These are phyloP conservation scores for Chrosomus eos DNA, from an alignment of 2,797 vertebrate species.

Conservation along the genomic window DNA sequence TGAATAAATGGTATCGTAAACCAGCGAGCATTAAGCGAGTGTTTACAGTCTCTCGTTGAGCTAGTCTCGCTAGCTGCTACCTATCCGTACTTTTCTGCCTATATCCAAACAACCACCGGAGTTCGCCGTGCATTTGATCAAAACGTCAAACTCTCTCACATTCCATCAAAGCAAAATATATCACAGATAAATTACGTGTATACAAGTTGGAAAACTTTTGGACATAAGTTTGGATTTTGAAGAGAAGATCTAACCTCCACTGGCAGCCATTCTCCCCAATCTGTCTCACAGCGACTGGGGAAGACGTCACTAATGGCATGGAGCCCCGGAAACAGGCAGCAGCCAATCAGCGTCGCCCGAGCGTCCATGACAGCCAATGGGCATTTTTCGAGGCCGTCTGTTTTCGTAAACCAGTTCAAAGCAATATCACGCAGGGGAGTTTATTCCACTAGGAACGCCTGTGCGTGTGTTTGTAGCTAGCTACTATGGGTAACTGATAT, in stretches of 20 bases:
- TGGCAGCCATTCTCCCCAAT: slow-evolving; percentile 87
- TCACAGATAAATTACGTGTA: neutral
- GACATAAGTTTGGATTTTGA: slow-evolving; percentile 56
- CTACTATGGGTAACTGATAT: neutral
- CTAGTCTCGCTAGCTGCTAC: slow-evolving; percentile 48
- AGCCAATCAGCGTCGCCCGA: slow-evolving; percentile 70
- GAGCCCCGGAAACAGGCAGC: slow-evolving; percentile 78
- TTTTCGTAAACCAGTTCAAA: slow-evolving; percentile 22
- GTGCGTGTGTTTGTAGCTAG: neutral
- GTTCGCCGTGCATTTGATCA: neutral
- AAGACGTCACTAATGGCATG: slow-evolving; percentile 71
- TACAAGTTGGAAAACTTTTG: slow-evolving; percentile 55
- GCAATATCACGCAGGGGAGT: neutral
- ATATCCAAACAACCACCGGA: neutral
- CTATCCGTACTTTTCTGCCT: slow-evolving; percentile 48
- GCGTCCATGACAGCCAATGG: slow-evolving; percentile 68
- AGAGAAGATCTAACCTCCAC: slow-evolving; percentile 82
- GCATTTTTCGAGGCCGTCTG: neutral
- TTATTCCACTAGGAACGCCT: neutral
- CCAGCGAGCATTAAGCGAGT: neutral
- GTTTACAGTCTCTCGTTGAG: slow-evolving; percentile 29
- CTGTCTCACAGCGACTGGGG: slow-evolving; percentile 74
- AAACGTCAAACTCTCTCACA: neutral
- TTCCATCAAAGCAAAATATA: neutral
- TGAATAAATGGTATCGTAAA: neutral